phyloP scores from a whole-genome alignment of 2,888 invertebrate species.

The Luperina nickerlii region DNA sequence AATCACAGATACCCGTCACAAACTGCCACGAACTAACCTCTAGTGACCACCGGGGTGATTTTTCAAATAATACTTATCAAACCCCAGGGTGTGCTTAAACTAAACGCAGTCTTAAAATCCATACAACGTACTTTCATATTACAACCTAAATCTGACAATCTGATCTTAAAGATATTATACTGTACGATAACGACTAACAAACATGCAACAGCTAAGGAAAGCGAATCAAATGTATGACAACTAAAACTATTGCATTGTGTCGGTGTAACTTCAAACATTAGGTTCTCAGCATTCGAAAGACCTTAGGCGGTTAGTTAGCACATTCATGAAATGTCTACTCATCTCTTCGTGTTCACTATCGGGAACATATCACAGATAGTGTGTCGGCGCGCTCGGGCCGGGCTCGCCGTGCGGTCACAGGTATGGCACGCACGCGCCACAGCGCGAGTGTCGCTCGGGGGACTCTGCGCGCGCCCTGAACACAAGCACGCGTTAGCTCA shows the following conservation, averaged over 20 bases:
- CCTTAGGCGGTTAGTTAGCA: slow-evolving; percentile 81
- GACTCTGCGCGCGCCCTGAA: slow-evolving; percentile 88
- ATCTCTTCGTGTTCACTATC: slow-evolving; percentile 81
- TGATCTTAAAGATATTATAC: slow-evolving; percentile 62
- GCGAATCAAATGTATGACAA: slow-evolving; percentile 74
- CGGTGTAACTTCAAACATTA: slow-evolving; percentile 70
- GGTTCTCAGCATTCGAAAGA: slow-evolving; percentile 69
- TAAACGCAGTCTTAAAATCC: slow-evolving; percentile 87
- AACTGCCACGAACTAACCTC: slow-evolving; percentile 78
- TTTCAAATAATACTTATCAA: slow-evolving; percentile 66
- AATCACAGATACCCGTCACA: slow-evolving; percentile 88
- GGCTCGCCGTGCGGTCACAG: slow-evolving; percentile 75
- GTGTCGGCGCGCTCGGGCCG: slow-evolving; percentile 74
- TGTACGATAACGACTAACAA: slow-evolving; percentile 69
- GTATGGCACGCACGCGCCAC: slow-evolving; percentile 87
- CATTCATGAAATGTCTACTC: slow-evolving; percentile 81
- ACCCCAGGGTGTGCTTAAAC: slow-evolving; percentile 76
- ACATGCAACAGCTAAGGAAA: slow-evolving; percentile 82
- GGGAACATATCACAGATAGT: slow-evolving; percentile 86
- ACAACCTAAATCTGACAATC: slow-evolving; percentile 80
- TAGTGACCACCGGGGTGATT: slow-evolving; percentile 59
- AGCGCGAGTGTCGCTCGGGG: slow-evolving; percentile 85
- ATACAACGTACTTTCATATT: slow-evolving; percentile 79
- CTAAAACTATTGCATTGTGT: slow-evolving; percentile 76
- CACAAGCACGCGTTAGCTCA: slow-evolving; percentile 90